Percentiles rank a stretch among this genome's conserved stretches.
Evolutionary conservation across 2,797 vertebrate genomes (phyloP).

Genomic region (Cacajao melanocephalus): DNA sequence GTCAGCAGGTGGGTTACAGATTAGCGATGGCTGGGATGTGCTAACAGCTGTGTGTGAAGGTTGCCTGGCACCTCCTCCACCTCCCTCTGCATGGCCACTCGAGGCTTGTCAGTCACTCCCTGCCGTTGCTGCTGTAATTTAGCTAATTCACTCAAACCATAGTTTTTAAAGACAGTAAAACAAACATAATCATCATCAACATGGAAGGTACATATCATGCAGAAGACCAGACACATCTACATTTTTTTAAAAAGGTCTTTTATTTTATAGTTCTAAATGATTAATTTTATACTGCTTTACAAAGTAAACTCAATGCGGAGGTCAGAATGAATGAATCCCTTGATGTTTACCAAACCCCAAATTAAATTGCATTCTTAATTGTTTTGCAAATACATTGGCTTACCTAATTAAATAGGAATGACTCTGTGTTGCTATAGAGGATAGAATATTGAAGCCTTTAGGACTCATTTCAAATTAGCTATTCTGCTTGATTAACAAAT

Average conservation of each 20-base stretch:
- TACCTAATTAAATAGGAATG: slow-evolving; percentile 88
- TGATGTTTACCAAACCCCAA: slow-evolving; percentile 85
- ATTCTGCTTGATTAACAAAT: slow-evolving; percentile 78
- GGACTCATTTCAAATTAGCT: slow-evolving; percentile 83
- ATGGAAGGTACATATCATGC: neutral
- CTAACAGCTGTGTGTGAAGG: slow-evolving; percentile 15
- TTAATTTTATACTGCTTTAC: slow-evolving; percentile 82
- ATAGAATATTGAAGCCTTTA: slow-evolving; percentile 85
- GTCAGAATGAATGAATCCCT: slow-evolving; percentile 87
- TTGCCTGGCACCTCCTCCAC: neutral
- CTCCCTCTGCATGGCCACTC: accelerated
- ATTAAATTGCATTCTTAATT: slow-evolving; percentile 88
- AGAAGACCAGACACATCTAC: neutral
- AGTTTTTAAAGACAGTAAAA: slow-evolving; percentile 60
- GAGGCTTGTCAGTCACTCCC: accelerated
- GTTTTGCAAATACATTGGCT: slow-evolving; percentile 87
- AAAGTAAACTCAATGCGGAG: slow-evolving; percentile 84
- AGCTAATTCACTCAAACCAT: neutral
- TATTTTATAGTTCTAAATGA: slow-evolving; percentile 82
- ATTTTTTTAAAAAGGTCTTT: neutral
- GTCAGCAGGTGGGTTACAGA: slow-evolving; percentile 52
- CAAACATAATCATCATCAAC: neutral
- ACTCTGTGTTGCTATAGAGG: slow-evolving; percentile 80
- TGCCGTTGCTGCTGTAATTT: slow-evolving; percentile 31
- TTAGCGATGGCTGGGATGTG: accelerated